A percentile compares a stretch with the other conserved stretches of the same genome.
Evolutionary conservation across 2,888 invertebrate genomes (phyloP).

Genomic region (Myopa tessellatipennis): DNA sequence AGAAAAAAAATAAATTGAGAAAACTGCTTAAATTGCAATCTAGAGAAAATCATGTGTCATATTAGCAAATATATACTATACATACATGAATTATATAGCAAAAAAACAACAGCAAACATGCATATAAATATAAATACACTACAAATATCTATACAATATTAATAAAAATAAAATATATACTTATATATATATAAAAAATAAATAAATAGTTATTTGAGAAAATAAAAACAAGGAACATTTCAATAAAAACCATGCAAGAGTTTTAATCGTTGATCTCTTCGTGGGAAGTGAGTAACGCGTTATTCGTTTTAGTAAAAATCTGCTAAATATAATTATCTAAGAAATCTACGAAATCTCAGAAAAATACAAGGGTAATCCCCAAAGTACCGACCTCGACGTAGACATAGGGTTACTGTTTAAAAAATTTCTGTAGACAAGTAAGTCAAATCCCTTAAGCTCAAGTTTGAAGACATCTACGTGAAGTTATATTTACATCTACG

Average conservation of each 20-base stretch:
- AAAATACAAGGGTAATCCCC: too few species aligned
- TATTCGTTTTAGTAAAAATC: too few species aligned
- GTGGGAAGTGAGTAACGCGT: not conserved
- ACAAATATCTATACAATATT: not conserved
- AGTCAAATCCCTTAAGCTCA: too few species aligned
- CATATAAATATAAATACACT: constrained; percentile 13
- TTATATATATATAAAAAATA: constrained; percentile 35
- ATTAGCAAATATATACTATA: not conserved
- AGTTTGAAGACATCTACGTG: too few species aligned
- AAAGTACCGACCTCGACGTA: too few species aligned
- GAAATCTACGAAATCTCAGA: too few species aligned
- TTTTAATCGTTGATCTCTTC: not conserved
- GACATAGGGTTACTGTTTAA: too few species aligned
- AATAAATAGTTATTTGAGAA: constrained; percentile 37
- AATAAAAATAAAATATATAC: constrained; percentile 21
- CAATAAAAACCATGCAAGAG: constrained; percentile 11
- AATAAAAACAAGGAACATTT: constrained; percentile 40
- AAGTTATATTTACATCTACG: too few species aligned
- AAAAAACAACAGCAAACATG: not conserved
- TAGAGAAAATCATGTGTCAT: not conserved
- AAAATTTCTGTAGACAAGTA: too few species aligned
- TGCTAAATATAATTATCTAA: too few species aligned
- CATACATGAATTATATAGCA: not conserved
- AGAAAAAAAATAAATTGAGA: not conserved
- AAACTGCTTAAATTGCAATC: not conserved